These are phyloP conservation scores for Scopus umbretta DNA, from an alignment of 2,113 vertebrate genomes.

Conservation along the genomic window DNA sequence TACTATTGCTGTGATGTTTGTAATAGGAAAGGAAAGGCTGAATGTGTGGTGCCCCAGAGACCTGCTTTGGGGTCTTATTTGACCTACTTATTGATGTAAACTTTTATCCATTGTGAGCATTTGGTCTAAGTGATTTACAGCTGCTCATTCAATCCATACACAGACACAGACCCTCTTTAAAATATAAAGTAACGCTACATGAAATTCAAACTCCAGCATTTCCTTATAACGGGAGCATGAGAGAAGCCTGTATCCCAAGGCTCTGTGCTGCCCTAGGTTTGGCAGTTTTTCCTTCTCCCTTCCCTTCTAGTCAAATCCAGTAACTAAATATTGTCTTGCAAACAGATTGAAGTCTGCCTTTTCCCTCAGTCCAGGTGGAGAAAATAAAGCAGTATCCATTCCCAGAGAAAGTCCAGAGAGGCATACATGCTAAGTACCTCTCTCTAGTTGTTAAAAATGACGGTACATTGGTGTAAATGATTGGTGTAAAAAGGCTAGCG, in stretches of 20 bases:
- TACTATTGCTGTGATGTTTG: neutral
- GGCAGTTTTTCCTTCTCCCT: neutral
- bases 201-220: neutral
- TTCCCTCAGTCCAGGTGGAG: neutral
- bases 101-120: neutral
- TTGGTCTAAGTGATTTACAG: neutral
- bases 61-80: neutral
- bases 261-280: neutral
- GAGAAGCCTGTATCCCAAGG: neutral
- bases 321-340: neutral
- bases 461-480: neutral
- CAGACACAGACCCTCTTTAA: neutral
- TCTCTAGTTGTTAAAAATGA: neutral
- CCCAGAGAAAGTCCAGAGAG: neutral
- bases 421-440: neutral
- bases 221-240: neutral
- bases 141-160: neutral
- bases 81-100: neutral
- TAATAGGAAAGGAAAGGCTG: neutral
- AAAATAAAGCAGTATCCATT: neutral
- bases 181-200: neutral
- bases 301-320: neutral
- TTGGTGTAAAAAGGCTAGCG: neutral
- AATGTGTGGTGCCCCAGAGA: neutral
- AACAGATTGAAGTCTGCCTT: neutral